Evolutionary conservation across 2,888 invertebrate species (phyloP).

Genomic region (Eupithecia subfuscata): DNA sequence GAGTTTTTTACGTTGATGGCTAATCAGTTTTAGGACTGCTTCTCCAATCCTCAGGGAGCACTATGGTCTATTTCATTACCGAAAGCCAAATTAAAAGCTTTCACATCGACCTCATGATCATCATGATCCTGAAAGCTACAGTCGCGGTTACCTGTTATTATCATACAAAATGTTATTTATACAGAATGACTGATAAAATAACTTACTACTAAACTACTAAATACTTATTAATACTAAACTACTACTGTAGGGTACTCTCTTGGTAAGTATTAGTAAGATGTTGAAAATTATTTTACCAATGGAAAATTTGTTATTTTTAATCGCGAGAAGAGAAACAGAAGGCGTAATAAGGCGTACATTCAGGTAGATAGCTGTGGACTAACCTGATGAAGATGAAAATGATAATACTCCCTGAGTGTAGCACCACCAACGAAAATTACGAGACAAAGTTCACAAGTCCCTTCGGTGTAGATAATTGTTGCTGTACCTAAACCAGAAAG

Average conservation of each 20-base stretch:
- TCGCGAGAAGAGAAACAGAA: too few relatives aligned
- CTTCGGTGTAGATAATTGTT: not conserved
- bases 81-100: not conserved
- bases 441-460: not conserved
- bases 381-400: not conserved
- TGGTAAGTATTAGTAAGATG: too few relatives aligned
- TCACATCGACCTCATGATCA: not conserved
- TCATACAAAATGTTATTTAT: too few relatives aligned
- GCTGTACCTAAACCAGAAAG: not conserved
- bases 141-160: not conserved
- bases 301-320: too few relatives aligned
- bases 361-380: not conserved
- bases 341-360: not conserved
- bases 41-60: not conserved
- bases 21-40: conserved; percentile 1
- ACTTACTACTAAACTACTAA: too few relatives aligned
- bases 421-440: not conserved
- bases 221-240: not conserved
- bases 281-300: too few relatives aligned
- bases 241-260: too few relatives aligned
- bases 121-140: not conserved
- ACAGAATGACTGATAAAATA: not conserved
- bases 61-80: not conserved
- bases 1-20: conserved; percentile 14
- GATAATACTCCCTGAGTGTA: not conserved